Evolutionary conservation across 2,797 vertebrate species (phyloP), one percentile per base, ranked within the genome.

Genomic region (Poeciliopsis paucimaculata): DNA sequence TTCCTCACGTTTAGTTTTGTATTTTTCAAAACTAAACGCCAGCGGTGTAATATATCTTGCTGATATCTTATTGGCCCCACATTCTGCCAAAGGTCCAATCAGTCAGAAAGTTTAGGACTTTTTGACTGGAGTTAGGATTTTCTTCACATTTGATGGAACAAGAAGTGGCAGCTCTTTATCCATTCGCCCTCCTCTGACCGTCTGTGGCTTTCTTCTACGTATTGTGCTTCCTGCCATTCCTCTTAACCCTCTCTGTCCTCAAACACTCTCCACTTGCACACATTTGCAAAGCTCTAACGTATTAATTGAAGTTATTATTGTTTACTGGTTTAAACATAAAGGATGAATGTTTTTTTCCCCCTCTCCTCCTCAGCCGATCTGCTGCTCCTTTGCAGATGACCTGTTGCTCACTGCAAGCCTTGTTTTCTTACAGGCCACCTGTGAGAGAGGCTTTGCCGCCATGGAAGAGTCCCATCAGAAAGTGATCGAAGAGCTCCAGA

Each of bases 381-480:
- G 79, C 76, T 57, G 88, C 78, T 81, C 57, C 5, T 3, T 26
- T 77, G 26, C 39, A 46, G 23, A 16, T 66, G 57, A 82, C 12
- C 23, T 2, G 1, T 66, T 62, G 78, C 88, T 95, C 70, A 95
- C 79, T 2, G 71, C 34, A 26, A 36, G 86, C 80, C 71, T 5
- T 72, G 76, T 79, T 80, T 43, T 83, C 36, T 79, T 64, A 10
- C 87, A 97, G 96, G 96, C 95, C 53, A 96, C 96, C 13, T 97
- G 96, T 51, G 96, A 96, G 90, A 81, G 96, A 79, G 96, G 96
- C 74, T 96, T 97, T 5, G 91, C 95, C 0, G 95, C 96, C 62
- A 97, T 97, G 96, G 96, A 97, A 90, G 96, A 96, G 81, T 97
- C 96, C 31, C 96, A 97, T 82, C 96, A 96, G 91, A 96, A 94